Evolutionary conservation across 2,797 vertebrate genomes (phyloP), one percentile per base, ranked within the genome.

Genomic region (Acipenser oxyrinchus): DNA sequence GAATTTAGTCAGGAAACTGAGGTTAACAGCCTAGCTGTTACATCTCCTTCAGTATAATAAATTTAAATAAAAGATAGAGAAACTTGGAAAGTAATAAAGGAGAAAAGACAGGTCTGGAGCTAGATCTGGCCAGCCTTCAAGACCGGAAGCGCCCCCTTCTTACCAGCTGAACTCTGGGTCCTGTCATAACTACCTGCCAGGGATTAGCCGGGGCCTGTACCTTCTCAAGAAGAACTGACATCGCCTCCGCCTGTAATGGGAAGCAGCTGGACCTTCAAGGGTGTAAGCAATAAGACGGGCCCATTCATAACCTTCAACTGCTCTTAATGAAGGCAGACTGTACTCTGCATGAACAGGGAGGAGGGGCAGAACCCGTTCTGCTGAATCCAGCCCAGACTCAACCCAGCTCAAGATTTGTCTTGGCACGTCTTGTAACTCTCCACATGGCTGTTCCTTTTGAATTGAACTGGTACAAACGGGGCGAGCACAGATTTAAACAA

Each of bases 121-220:
- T 74, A 70, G 65, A 63, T 69, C 71, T 60, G 66, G 70, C 23
- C 23, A 5, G 52, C 52, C 66, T 60, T 53, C 49, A 52, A 69
- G 68, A 66, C 73, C 75, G 75, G 77, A 80, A 76, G 68, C 74
- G 7, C 66, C 70, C 73, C 69, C 70, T 63, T 9, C 48, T 64
- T 23, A 63, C 48, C 87, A 89, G 85, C 88, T 89, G 87, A 85
- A 83, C 84, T 83, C 94, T 97, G 93, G 79, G 82, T 90, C 90
- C 89, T 83, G 81, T 95, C 94, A 96, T 83, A 79, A 77, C 84
- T 92, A 93, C 92, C 93, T 96, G 94, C 90, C 92, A 89, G 77
- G 89, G 82, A 88, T 90, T 83, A 79, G 75, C 81, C 73, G 81
- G 84, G 86, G 87, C 89, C 91, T 91, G 92, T 89, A 89, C 86